A percentile compares a stretch with the other conserved stretches of the same genome.
Evolutionary conservation across 2,113 vertebrate genomes (phyloP).

Genomic region (Bothrops jararaca): DNA sequence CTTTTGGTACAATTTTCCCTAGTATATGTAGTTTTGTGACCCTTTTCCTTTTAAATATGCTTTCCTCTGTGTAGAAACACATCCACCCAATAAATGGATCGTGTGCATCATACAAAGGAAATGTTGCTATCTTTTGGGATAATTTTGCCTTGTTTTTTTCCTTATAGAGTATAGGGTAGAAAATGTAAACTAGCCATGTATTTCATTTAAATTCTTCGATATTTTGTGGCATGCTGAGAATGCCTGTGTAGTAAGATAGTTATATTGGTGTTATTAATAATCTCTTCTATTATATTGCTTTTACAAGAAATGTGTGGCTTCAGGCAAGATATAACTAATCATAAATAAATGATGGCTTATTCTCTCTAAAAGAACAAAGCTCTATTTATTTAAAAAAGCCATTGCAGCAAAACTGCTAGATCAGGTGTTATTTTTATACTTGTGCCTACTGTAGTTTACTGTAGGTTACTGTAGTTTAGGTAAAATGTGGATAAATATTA

Average conservation of each 20-base stretch:
- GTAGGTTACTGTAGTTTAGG: not conserved
- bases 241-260: constrained; percentile 10
- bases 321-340: constrained; percentile 15
- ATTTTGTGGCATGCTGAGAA: constrained; percentile 18
- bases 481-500: not conserved
- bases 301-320: constrained; percentile 2
- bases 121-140: not conserved
- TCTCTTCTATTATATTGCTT: constrained; percentile 29
- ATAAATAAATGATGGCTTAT: constrained; percentile 23
- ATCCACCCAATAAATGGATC: not conserved
- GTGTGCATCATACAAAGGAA: not conserved
- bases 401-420: not conserved
- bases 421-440: not conserved
- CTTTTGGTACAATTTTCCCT: not conserved
- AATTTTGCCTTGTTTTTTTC: not conserved
- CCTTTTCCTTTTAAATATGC: not conserved
- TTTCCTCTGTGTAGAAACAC: not conserved
- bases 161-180: constrained; percentile 1
- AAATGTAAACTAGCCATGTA: not conserved
- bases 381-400: constrained; percentile 1
- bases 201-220: constrained; percentile 27
- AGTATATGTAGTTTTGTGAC: not conserved
- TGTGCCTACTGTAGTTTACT: not conserved
- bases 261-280: not conserved
- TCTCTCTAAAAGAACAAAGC: not conserved